Evolutionary conservation across 2,888 invertebrate species (phyloP).

Genomic region (Dorcus hopei): DNA sequence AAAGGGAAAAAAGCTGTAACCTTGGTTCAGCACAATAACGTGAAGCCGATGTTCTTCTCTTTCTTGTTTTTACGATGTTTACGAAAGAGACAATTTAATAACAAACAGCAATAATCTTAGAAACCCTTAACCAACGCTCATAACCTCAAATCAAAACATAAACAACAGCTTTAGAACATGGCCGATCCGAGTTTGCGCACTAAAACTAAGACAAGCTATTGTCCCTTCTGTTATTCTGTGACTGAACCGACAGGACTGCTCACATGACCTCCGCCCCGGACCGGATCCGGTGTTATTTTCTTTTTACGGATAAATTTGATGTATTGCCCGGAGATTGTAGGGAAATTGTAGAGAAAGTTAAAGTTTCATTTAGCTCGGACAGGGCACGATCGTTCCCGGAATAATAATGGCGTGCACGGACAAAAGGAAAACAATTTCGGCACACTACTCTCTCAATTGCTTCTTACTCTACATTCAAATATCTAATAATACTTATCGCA

Average conservation of each 20-base stretch:
- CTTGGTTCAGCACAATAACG: too few relatives aligned
- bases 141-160: too few relatives aligned
- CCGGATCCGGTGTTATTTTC: neutral
- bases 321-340: neutral
- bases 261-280: neutral
- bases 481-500: conserved; percentile 14
- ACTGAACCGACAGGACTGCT: neutral
- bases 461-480: conserved; percentile 5
- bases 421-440: conserved; percentile 11
- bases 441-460: conserved; percentile 8
- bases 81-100: too few relatives aligned
- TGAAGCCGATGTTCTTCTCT: too few relatives aligned
- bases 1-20: too few relatives aligned
- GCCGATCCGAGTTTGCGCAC: too few relatives aligned
- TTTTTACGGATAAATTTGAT: neutral
- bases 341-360: conserved; percentile 2
- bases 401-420: conserved; percentile 12
- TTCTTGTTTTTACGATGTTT: too few relatives aligned
- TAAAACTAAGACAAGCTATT: too few relatives aligned
- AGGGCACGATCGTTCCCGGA: neutral
- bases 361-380: neutral
- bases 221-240: too few relatives aligned
- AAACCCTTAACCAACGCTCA: too few relatives aligned
- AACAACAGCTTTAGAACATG: too few relatives aligned
- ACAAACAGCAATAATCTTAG: too few relatives aligned